phyloP scores from a whole-genome alignment of 1,140 invertebrate genomes.

The Hyles euphorbiae region DNA sequence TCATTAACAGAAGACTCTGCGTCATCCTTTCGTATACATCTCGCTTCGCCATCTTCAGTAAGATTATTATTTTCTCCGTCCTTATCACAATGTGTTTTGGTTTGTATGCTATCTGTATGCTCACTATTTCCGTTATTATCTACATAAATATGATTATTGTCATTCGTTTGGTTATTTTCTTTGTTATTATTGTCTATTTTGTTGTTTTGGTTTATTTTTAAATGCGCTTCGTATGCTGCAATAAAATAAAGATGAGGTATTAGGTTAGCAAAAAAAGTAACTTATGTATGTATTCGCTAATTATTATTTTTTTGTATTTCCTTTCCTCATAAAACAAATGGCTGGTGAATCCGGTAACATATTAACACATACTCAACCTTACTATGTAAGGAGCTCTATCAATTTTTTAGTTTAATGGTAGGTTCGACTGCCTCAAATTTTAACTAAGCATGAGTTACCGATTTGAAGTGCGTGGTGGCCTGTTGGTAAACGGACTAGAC shows the following conservation, averaged over 20 bases:
- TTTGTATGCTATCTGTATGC: not conserved
- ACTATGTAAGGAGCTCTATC: too few species aligned
- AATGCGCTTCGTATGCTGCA: conserved; percentile 6
- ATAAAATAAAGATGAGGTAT: not conserved
- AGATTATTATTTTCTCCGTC: not conserved
- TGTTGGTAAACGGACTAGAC: too few species aligned
- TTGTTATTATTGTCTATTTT: not conserved
- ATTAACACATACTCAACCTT: too few species aligned
- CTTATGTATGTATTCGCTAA: too few species aligned
- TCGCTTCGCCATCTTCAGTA: not conserved
- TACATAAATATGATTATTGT: not conserved
- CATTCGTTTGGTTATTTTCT: not conserved
- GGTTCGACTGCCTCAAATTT: too few species aligned
- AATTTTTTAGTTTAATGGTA: too few species aligned
- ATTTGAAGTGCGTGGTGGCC: too few species aligned
- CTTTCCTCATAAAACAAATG: not conserved
- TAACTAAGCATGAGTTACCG: too few species aligned
- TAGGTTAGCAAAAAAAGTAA: not conserved
- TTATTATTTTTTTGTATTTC: too few species aligned
- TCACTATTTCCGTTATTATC: not conserved
- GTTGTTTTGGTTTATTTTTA: conserved; percentile 4
- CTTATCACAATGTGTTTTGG: not conserved
- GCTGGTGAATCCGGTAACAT: not conserved
- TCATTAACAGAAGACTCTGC: not conserved
- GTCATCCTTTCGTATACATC: not conserved